phyloP scores from a whole-genome alignment of 2,113 vertebrate genomes.

The Varanus komodoensis region DNA sequence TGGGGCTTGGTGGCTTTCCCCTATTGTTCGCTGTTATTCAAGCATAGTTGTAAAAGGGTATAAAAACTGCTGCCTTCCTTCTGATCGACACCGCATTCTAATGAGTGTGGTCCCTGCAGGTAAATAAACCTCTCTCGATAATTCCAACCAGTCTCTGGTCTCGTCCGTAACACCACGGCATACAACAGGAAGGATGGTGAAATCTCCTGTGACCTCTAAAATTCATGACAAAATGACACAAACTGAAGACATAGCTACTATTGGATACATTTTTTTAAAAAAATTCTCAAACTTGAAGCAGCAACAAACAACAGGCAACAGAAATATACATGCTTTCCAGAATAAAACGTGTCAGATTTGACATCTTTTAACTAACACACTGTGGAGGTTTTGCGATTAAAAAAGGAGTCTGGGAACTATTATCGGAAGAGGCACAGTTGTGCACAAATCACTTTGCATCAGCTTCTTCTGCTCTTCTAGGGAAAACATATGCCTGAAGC shows the following conservation, averaged over 20 bases:
- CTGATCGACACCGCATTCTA: too few species aligned
- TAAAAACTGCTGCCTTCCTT: too few species aligned
- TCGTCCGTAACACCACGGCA: too few species aligned
- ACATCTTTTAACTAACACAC: not conserved
- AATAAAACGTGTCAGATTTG: conserved; percentile 17
- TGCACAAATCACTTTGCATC: conserved; percentile 62
- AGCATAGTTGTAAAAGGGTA: too few species aligned
- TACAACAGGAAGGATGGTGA: not conserved
- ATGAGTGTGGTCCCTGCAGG: too few species aligned
- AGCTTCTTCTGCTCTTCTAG: conserved; percentile 66
- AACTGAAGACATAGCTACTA: not conserved
- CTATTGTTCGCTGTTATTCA: too few species aligned
- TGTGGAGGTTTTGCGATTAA: not conserved
- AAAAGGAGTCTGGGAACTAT: not conserved
- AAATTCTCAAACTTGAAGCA: not conserved
- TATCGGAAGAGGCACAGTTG: conserved; percentile 28
- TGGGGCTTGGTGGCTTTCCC: too few species aligned
- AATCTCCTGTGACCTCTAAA: not conserved
- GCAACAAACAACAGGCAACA: not conserved
- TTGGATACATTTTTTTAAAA: not conserved
- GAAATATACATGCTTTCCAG: not conserved
- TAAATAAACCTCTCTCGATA: too few species aligned
- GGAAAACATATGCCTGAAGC: conserved; percentile 68
- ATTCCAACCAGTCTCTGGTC: too few species aligned
- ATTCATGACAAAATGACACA: not conserved